Conservation (phyloP, 1,140 invertebrate species). For the Microplitis demolitor region DNA sequence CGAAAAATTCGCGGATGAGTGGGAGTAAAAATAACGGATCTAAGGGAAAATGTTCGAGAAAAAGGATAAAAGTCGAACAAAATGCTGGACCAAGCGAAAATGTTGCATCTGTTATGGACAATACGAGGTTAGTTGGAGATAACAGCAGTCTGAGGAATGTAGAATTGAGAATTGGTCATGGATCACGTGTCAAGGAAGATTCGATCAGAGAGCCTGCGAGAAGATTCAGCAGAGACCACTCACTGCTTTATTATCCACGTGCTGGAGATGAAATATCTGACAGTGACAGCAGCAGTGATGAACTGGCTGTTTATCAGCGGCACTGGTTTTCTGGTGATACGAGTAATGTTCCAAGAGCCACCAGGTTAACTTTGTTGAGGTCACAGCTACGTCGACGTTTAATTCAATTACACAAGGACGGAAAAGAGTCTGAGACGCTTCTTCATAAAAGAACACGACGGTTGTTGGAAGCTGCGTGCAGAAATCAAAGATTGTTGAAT, state of each 20-base stretch:
- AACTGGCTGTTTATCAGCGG: conserved; percentile 52
- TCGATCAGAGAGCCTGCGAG: conserved; percentile 37
- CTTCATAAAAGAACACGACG: conserved; percentile 46
- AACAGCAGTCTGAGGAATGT: conserved; percentile 21
- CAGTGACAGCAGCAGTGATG: conserved; percentile 58
- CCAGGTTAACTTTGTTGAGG: conserved; percentile 60
- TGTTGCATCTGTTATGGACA: background rate
- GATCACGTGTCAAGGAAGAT: conserved; percentile 37
- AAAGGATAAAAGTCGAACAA: conserved; percentile 41
- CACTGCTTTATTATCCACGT: conserved; percentile 54
- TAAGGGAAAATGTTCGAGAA: conserved; percentile 51
- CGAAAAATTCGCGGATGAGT: conserved; percentile 44
- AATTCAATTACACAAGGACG: conserved; percentile 55
- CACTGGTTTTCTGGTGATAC: conserved; percentile 55
- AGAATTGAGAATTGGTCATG: conserved; percentile 34
- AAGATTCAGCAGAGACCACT: conserved; percentile 52
- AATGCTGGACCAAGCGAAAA: background rate
- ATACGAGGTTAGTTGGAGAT: conserved; percentile 5
- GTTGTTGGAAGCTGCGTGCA: conserved; percentile 46
- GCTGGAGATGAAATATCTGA: conserved; percentile 59
- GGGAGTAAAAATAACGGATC: conserved; percentile 37
- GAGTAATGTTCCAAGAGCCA: conserved; percentile 49
- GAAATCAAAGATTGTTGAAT: conserved; percentile 45
- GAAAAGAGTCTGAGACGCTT: conserved; percentile 43
- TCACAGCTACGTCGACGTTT: conserved; percentile 64